Base-by-base conservation (phyloP, 2,113 vertebrate genomes). In the Holacanthus passer region DNA sequence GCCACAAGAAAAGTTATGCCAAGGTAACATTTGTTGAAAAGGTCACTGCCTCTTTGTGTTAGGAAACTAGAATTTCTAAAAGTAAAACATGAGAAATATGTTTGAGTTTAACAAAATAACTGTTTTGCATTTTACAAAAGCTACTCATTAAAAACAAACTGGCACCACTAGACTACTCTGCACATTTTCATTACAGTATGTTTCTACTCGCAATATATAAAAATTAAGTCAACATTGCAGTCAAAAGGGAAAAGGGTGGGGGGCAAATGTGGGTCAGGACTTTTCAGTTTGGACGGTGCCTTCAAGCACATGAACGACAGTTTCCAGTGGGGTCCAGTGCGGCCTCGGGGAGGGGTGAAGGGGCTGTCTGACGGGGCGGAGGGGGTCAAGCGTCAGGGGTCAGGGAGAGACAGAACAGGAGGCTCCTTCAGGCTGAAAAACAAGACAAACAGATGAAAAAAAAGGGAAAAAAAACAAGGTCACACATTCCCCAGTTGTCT, bases 141-240 rank as follows among this genome's bases (percentile, higher is more conserved):
- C 79, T 81, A 75, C 65, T 84, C 47, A 64, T 76, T 67, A 86
- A 77, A 85, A 80, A 86, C 24, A 79, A 82, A 82, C 63, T 24
- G 77, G 75, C 80, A 84, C 68, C 79, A 80, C 65, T 70, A 78
- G n/a, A 41, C 78, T 72, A 77, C 77, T 75, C 65, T 73, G 73
- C 78, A 24, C 67, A 75, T 71, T 82, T 83, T 71, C 48, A 86
- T 64, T 81, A 92, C 50, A 84, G 70, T 60, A 67, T 60, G 74
- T 85, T 66, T 89, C 82, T 76, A 87, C 71, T 81, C 4, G 11
- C 62, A 85, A 83, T 88, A 91, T 93, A 92, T 91, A 93, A 91
- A 92, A 92, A 91, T 89, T 79, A 90, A 91, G 88, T 90, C 82
- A 89, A 81, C 31, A 71, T 86, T 82, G 81, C 76, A 84, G 89